Base-by-base conservation (phyloP, 53 echinoderm and acorn worm species). In the Stichopus horrens region DNA sequence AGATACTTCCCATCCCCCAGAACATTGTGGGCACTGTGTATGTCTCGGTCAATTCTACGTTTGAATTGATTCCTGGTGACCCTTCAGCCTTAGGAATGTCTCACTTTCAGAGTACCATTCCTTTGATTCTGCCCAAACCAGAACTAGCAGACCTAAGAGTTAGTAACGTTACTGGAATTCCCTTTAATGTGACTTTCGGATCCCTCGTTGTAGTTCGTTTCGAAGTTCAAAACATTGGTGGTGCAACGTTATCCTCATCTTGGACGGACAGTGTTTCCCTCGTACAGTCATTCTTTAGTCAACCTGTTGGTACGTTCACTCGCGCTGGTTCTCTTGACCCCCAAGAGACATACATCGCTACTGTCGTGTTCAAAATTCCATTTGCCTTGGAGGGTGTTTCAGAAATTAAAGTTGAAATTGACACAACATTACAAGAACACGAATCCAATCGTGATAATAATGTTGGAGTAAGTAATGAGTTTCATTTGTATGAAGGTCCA, bases 241-340 rank as follows among this genome's bases (percentile, higher is more conserved):
- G 54, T 8, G 52, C 86, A 73, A 86, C 86, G 14, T 18, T 53
- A n/a, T 23, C 73, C n/a, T 73, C 86, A 73, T 86, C 87, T 21
- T 87, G 87, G 87, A 74, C 75, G 74, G 87, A 87, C 20, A 74
- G 74, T 37, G 54, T 87, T 21, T 75, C 74, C 16, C 55, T 87
- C 8, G 21, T 87, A 21, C 87, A 87, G 74, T 55, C 74, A 20
- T 73, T 57, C 74, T 20, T 87, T 8, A 51, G 73, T 18, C 4
- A 19, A 18, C 74, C 19, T n/a, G 56, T 87, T 20, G 55, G n/a
- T 13, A 87, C 55, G 74, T n/a, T 56, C 5, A 87, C 74, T 9
- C 74, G 74, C 9, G 55, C 21, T 18, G 87, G 87, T 21, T 53
- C 8, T 8, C 55, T 87, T 9, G 55, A 37, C 7, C 8, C 55